Evolutionary conservation across 2,113 vertebrate species (phyloP).

Genomic region (Stigmatopora argus): DNA sequence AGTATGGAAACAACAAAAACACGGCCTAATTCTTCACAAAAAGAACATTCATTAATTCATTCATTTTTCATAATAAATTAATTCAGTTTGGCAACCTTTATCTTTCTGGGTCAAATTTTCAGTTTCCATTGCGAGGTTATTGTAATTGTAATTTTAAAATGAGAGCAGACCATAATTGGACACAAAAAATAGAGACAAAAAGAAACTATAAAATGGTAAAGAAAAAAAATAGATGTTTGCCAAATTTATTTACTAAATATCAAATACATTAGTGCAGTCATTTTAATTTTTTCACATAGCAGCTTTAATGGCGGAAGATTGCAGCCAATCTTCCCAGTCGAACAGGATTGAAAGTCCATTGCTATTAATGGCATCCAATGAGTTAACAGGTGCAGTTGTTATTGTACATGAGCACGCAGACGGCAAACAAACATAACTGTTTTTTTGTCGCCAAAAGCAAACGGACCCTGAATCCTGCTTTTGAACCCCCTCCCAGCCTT

Average conservation of each 20-base stretch:
- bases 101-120: not conserved
- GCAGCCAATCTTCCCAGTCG: too few species aligned
- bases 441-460: conserved; percentile 15
- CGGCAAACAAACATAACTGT: conserved; percentile 4
- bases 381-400: not conserved
- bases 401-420: too few species aligned
- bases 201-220: too few species aligned
- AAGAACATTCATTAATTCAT: not conserved
- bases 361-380: not conserved
- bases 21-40: not conserved
- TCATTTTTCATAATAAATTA: not conserved
- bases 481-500: conserved; percentile 7
- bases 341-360: too few species aligned
- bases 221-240: too few species aligned
- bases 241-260: too few species aligned
- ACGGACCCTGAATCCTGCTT: conserved; percentile 29
- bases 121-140: not conserved
- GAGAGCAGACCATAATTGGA: not conserved
- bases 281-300: too few species aligned
- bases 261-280: too few species aligned
- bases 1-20: not conserved
- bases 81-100: not conserved
- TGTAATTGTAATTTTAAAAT: not conserved
- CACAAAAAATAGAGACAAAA: too few species aligned
- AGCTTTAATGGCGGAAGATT: too few species aligned